Conservation (phyloP, 1,140 invertebrate species). For the Musca vetustissima region DNA sequence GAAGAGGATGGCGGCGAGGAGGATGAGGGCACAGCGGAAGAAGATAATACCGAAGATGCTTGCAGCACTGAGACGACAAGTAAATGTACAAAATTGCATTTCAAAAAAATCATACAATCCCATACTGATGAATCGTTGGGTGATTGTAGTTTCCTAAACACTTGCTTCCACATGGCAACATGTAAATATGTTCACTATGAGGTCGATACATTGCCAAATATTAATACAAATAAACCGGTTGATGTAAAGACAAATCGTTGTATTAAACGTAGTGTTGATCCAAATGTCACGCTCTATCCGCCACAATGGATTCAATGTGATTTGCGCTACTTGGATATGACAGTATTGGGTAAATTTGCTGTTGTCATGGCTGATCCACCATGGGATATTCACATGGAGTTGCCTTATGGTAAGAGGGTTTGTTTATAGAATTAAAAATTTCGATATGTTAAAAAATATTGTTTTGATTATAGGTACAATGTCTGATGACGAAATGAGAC, state of each 20-base stretch:
- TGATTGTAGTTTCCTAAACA: constrained; percentile 97
- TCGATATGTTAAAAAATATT: not conserved
- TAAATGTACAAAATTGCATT: constrained; percentile 88
- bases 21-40: constrained; percentile 2
- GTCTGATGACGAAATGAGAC: constrained; percentile 98
- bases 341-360: constrained; percentile 89
- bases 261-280: constrained; percentile 48
- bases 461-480: constrained; percentile 69
- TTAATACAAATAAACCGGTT: constrained; percentile 52
- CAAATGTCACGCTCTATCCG: constrained; percentile 74
- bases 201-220: constrained; percentile 68
- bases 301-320: constrained; percentile 98
- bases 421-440: too few relatives aligned
- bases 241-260: constrained; percentile 51
- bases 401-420: constrained; percentile 83
- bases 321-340: constrained; percentile 93
- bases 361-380: constrained; percentile 96
- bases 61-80: constrained; percentile 30
- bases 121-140: constrained; percentile 96
- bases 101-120: constrained; percentile 95
- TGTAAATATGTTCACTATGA: constrained; percentile 98
- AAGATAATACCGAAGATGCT: constrained; percentile 30
- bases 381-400: constrained; percentile 93
- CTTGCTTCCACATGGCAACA: constrained; percentile 98
- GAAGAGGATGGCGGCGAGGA: constrained; percentile 34